phyloP scores from a whole-genome alignment of 2,888 invertebrate genomes.

The Euspilapteryx auroguttella region DNA sequence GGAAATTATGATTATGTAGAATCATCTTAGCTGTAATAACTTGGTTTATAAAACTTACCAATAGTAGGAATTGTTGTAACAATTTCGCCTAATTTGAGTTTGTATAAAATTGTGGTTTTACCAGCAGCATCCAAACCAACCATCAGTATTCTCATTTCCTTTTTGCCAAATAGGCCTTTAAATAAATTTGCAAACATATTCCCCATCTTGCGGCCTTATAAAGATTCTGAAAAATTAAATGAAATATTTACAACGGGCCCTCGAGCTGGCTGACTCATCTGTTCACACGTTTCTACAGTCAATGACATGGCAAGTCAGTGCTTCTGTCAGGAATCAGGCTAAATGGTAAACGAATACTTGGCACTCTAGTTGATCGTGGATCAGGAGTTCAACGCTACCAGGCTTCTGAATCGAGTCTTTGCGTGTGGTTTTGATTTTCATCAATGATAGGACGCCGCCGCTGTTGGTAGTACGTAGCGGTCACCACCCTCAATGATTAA shows the following conservation, averaged over 20 bases:
- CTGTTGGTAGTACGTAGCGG: conserved; percentile 58
- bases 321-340: too few relatives aligned
- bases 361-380: too few relatives aligned
- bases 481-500: conserved; percentile 50
- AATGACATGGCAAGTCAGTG: conserved; percentile 61
- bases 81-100: conserved; percentile 99
- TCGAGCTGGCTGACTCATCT: conserved; percentile 58
- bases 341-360: too few relatives aligned
- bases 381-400: too few relatives aligned
- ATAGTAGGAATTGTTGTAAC: conserved; percentile 99
- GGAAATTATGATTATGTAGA: too few relatives aligned
- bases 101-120: conserved; percentile 99
- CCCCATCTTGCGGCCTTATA: conserved; percentile 81
- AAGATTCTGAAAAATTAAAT: conserved; percentile 46
- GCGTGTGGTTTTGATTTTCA: conserved; percentile 13
- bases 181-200: conserved; percentile 96
- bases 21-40: too few relatives aligned
- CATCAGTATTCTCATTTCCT: conserved; percentile 99
- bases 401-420: conserved; percentile 3
- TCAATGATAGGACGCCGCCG: conserved; percentile 46
- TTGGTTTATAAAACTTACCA: conserved; percentile 74
- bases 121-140: conserved; percentile 99
- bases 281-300: conserved; percentile 45
- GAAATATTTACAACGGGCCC: conserved; percentile 12
- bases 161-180: conserved; percentile 99